A percentile compares a stretch with the other conserved stretches of the same genome.
Conservation (phyloP, 2,888 invertebrate genomes). For the Metalampra italica region DNA sequence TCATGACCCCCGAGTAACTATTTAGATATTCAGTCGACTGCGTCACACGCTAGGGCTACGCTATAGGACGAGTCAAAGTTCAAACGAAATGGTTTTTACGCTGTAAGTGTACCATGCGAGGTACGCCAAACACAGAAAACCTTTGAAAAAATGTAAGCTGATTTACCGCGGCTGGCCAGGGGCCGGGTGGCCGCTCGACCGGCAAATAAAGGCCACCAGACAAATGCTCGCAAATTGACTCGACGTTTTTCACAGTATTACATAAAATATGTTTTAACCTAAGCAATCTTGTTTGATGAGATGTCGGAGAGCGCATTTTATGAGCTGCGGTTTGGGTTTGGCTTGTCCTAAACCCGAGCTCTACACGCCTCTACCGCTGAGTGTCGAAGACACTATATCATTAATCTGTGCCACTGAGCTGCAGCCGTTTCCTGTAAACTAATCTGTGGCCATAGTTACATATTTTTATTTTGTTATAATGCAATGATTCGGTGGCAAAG, state of each 20-base stretch:
- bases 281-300: constrained; percentile 38
- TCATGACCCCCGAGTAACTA: background rate
- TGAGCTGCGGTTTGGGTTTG: constrained; percentile 2
- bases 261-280: constrained; percentile 53
- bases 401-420: too few species aligned
- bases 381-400: too few species aligned
- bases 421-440: too few species aligned
- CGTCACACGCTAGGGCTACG: too few species aligned
- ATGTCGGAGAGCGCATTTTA: constrained; percentile 28
- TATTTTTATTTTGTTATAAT: too few species aligned
- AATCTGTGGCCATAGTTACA: too few species aligned
- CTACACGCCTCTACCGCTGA: too few species aligned
- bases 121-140: constrained; percentile 70
- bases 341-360: too few species aligned
- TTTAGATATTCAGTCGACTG: background rate
- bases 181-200: constrained; percentile 62
- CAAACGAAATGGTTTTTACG: constrained; percentile 60
- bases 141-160: constrained; percentile 76
- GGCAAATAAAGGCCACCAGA: constrained; percentile 76
- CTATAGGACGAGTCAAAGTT: constrained; percentile 8
- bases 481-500: too few species aligned
- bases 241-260: constrained; percentile 69
- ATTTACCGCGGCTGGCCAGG: constrained; percentile 67
- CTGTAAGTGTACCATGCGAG: constrained; percentile 54
- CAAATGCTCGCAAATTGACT: constrained; percentile 76